These are phyloP conservation scores for Malacosoma neustria DNA, from an alignment of 2,888 invertebrate genomes.

Conservation along the genomic window DNA sequence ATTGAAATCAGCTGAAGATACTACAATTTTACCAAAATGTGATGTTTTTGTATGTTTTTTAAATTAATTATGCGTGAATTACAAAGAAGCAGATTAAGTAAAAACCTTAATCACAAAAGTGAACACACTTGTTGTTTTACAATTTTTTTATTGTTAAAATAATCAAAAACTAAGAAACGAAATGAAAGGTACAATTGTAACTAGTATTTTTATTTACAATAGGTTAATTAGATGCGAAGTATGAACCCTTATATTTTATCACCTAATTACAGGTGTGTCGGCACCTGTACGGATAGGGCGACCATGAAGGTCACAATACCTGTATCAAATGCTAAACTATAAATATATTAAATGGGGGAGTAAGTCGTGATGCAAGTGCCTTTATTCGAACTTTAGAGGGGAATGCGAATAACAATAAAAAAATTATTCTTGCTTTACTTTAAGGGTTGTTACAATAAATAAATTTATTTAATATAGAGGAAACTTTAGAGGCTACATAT, in stretches of 20 bases:
- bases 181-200: conserved; percentile 16
- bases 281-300: conserved; percentile 53
- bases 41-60: too few relatives aligned
- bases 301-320: conserved; percentile 35
- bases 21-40: too few relatives aligned
- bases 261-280: conserved; percentile 50
- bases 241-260: conserved; percentile 12
- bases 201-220: conserved; percentile 1
- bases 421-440: too few relatives aligned
- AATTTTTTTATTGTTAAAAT: too few relatives aligned
- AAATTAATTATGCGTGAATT: too few relatives aligned
- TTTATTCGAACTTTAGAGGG: neutral
- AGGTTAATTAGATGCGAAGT: conserved; percentile 5
- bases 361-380: neutral
- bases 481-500: too few relatives aligned
- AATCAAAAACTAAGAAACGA: conserved; percentile 3
- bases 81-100: too few relatives aligned
- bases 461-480: too few relatives aligned
- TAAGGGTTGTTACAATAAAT: too few relatives aligned
- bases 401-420: neutral
- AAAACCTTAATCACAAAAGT: too few relatives aligned
- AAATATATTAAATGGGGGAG: conserved; percentile 17
- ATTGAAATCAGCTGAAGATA: too few relatives aligned
- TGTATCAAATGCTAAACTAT: conserved; percentile 14
- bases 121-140: too few relatives aligned